Base-by-base conservation (phyloP, 2,113 vertebrate species). In the Sinocyclocheilus anophthalmus region DNA sequence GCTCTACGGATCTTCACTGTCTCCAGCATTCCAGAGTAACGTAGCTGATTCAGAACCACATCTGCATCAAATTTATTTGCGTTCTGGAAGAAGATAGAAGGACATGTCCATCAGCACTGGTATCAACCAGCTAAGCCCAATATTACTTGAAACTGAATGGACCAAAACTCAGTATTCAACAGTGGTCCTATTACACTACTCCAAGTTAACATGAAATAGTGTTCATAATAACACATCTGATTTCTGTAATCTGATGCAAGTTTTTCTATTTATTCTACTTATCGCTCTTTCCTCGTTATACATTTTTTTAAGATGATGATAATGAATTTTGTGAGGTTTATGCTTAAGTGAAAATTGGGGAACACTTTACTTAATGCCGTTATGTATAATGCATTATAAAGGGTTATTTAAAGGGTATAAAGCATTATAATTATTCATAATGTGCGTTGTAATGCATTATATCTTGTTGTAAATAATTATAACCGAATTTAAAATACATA, bases 1-100 rank as follows among this genome's bases (percentile, higher is more conserved):
- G 97, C 96, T 84, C 95, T 95, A 2, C 97, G 95, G 90, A 98
- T 96, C 90, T 97, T 97, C 87, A 98, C 97, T 0, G 97, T 98
- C 91, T 98, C 96, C 91, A 98, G 89, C 96, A 98, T 98, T 81
- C 97, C 97, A 0, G 97, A 98, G 86, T 98, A 98, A 18, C 94
- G 93, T 72, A 98, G 88, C 92, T 98, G 97, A 88, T 97, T 98
- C 57, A 97, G 94, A 86, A 98, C 97, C 72, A 97, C 94, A 4
- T 94, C 95, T 4, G 95, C 93, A 88, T 94, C 95, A 89, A 97
- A 98, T 88, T 91, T 94, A 89, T 95, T 94, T 0, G 97, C 93
- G 0, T 95, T 95, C 97, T 98, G 89, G 26, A 63, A 57, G 50
- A 26, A 84, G 85, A 63, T 81, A 84, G 59, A 75, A 87, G 67